Evolutionary conservation across 1,140 invertebrate species (phyloP).

Genomic region (Homarus americanus): DNA sequence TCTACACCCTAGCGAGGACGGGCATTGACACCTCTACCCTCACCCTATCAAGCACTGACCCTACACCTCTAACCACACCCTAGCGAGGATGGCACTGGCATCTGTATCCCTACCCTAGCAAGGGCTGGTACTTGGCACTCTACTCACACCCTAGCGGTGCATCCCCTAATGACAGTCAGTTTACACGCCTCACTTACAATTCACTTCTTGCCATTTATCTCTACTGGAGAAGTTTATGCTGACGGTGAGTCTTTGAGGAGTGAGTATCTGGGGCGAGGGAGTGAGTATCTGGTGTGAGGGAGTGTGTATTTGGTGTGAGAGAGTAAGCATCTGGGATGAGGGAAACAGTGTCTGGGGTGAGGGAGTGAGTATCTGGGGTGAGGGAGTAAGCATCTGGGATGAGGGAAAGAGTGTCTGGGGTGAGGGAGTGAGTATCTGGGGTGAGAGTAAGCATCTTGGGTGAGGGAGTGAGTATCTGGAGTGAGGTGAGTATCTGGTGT

Average conservation of each 20-base stretch:
- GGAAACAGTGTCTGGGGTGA: neutral
- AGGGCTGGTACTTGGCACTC: neutral
- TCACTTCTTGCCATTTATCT: slow-evolving; percentile 52
- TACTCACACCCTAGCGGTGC: neutral
- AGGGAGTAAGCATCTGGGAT: neutral
- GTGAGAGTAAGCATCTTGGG: neutral
- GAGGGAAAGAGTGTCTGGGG: neutral
- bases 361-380: neutral
- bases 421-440: neutral
- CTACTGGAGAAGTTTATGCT: slow-evolving; percentile 19
- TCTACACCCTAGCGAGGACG: too few species aligned
- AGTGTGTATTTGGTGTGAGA: neutral
- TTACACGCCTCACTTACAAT: slow-evolving; percentile 45
- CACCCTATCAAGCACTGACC: too few species aligned
- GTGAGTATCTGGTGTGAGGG: too few species aligned
- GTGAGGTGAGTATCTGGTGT: too few species aligned
- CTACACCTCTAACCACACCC: too few species aligned
- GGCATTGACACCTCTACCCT: too few species aligned
- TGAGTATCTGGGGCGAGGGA: neutral
- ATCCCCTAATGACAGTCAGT: slow-evolving; percentile 4
- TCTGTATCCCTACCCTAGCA: neutral
- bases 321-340: neutral
- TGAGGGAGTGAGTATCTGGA: too few species aligned
- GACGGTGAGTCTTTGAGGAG: neutral
- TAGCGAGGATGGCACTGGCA: too few species aligned